These are phyloP conservation scores for Paratrypauchen microcephalus DNA, from an alignment of 2,797 vertebrate genomes.

Conservation along the genomic window DNA sequence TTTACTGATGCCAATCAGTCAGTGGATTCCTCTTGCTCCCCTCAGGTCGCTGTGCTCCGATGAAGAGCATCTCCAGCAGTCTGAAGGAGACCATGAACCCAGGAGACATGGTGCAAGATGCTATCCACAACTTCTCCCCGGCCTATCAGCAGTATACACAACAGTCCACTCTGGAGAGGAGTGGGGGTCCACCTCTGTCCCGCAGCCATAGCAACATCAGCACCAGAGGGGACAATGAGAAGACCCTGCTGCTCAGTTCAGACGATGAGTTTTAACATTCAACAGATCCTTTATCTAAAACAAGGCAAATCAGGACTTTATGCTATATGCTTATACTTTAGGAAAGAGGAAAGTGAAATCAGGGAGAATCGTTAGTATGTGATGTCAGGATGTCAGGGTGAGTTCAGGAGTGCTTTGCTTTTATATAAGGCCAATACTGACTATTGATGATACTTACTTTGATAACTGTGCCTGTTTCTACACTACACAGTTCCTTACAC, in stretches of 20 bases:
- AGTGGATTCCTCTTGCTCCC: not conserved
- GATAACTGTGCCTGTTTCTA: slow-evolving; percentile 30
- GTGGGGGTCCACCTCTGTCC: slow-evolving; percentile 80
- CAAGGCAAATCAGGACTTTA: slow-evolving; percentile 33
- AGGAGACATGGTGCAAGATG: slow-evolving; percentile 96
- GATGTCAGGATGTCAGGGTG: slow-evolving; percentile 11
- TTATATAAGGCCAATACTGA: slow-evolving; percentile 26
- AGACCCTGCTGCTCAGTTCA: slow-evolving; percentile 95
- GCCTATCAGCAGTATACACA: slow-evolving; percentile 99
- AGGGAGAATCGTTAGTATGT: slow-evolving; percentile 2
- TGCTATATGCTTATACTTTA: not conserved
- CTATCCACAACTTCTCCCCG: slow-evolving; percentile 98
- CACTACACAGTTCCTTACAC: slow-evolving; percentile 41
- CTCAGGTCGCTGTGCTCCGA: slow-evolving; percentile 93
- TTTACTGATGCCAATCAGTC: not conserved
- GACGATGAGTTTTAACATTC: slow-evolving; percentile 91
- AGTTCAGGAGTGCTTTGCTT: slow-evolving; percentile 18
- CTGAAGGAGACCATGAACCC: slow-evolving; percentile 99
- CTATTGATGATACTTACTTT: slow-evolving; percentile 6
- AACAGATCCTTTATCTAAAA: slow-evolving; percentile 11
- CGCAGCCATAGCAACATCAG: slow-evolving; percentile 89
- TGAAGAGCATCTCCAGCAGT: slow-evolving; percentile 99
- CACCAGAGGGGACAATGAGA: slow-evolving; percentile 87
- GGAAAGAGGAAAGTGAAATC: slow-evolving; percentile 9
- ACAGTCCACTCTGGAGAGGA: slow-evolving; percentile 91